Percentiles rank a stretch among this genome's conserved stretches.
Evolutionary conservation across 2,113 vertebrate species (phyloP).

Genomic region (Piprites chloris): DNA sequence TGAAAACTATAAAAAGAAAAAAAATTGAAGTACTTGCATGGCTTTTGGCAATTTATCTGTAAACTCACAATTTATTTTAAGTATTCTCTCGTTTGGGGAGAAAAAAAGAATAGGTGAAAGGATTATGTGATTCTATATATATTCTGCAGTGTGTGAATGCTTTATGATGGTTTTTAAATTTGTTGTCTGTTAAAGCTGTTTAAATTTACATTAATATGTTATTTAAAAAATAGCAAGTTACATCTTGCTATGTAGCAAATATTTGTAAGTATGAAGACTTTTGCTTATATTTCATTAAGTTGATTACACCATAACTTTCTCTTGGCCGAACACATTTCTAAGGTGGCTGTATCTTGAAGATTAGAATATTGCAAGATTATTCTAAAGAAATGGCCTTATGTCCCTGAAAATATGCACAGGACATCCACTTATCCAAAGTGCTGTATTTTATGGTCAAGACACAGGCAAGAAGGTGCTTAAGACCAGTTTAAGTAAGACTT

Average conservation of each 20-base stretch:
- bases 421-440: neutral
- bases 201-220: neutral
- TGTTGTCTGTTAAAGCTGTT: neutral
- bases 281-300: neutral
- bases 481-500: neutral
- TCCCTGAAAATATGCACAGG: neutral
- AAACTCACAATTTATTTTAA: neutral
- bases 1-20: neutral
- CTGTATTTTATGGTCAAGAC: neutral
- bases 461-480: neutral
- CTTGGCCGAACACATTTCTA: neutral
- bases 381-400: neutral
- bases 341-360: neutral
- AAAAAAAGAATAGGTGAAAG: neutral
- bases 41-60: neutral
- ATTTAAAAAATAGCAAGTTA: neutral
- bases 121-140: neutral
- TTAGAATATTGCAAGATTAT: neutral
- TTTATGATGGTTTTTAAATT: neutral
- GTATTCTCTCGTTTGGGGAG: neutral
- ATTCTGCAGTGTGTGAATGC: neutral
- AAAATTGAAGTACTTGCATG: neutral
- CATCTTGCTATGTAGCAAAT: neutral
- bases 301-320: neutral
- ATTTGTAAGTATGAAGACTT: neutral